phyloP scores from a whole-genome alignment of 2,888 invertebrate genomes.

The Pseudococcus longispinus region DNA sequence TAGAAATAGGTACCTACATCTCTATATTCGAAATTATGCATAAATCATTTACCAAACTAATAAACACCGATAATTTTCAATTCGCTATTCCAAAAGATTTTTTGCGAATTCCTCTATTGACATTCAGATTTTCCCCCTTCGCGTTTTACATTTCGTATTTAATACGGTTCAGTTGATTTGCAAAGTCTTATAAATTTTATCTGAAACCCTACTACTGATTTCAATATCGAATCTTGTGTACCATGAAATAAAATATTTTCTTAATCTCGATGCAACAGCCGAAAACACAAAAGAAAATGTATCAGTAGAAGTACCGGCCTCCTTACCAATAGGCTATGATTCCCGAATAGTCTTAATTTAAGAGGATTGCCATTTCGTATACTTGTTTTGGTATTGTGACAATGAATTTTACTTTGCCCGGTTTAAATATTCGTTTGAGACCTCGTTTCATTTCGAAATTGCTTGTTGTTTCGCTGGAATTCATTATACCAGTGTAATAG shows the following conservation, averaged over 20 bases:
- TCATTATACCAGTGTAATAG: neutral
- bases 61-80: neutral
- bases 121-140: neutral
- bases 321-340: neutral
- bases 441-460: neutral
- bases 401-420: neutral
- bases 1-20: neutral
- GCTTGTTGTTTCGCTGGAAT: neutral
- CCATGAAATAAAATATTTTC: neutral
- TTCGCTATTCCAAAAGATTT: neutral
- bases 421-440: conserved; percentile 1
- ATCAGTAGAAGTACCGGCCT: too few relatives aligned
- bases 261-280: neutral
- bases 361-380: conserved; percentile 29
- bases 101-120: conserved; percentile 7
- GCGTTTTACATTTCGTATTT: neutral
- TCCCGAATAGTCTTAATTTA: conserved; percentile 14
- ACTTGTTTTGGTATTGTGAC: conserved; percentile 10
- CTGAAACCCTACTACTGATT: neutral
- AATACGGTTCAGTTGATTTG: neutral
- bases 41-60: neutral
- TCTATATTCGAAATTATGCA: neutral
- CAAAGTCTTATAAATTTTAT: conserved; percentile 6
- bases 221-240: neutral
- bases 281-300: conserved; percentile 1